Conservation (phyloP, 2,113 vertebrate species). For the Tachycineta bicolor region DNA sequence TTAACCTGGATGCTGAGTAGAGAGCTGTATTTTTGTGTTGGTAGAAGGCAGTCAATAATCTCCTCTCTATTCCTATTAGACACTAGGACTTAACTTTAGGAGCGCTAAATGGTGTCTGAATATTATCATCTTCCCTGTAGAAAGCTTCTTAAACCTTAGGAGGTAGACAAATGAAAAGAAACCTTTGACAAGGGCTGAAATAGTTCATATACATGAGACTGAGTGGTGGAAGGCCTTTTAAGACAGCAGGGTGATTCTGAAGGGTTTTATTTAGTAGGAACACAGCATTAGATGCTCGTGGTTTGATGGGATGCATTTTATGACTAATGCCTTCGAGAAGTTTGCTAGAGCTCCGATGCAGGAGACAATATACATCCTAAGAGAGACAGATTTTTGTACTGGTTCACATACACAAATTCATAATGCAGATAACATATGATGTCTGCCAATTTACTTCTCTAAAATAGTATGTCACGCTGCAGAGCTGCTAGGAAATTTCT, state of each 20-base stretch:
- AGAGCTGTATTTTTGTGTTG: neutral
- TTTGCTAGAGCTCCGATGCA: neutral
- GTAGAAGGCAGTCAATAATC: neutral
- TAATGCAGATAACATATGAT: neutral
- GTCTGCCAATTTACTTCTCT: neutral
- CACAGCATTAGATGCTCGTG: accelerated
- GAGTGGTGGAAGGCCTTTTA: neutral
- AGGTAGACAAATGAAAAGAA: neutral
- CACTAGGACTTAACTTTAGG: neutral
- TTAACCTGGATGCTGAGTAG: neutral
- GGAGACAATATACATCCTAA: neutral
- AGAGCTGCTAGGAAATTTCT: neutral
- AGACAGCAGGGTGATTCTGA: neutral
- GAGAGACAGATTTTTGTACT: neutral
- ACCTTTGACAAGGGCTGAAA: neutral
- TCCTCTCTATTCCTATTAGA: neutral
- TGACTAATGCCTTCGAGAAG: neutral
- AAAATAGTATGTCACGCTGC: neutral
- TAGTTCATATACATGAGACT: neutral
- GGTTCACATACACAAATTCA: neutral
- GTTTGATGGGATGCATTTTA: neutral
- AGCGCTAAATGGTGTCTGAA: neutral
- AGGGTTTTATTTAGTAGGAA: neutral
- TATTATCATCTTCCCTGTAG: neutral
- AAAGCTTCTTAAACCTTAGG: neutral